Evolutionary conservation across 2,888 invertebrate genomes (phyloP), one percentile per base, ranked within the genome.

Genomic region (Rhimphoctona megacephalus): DNA sequence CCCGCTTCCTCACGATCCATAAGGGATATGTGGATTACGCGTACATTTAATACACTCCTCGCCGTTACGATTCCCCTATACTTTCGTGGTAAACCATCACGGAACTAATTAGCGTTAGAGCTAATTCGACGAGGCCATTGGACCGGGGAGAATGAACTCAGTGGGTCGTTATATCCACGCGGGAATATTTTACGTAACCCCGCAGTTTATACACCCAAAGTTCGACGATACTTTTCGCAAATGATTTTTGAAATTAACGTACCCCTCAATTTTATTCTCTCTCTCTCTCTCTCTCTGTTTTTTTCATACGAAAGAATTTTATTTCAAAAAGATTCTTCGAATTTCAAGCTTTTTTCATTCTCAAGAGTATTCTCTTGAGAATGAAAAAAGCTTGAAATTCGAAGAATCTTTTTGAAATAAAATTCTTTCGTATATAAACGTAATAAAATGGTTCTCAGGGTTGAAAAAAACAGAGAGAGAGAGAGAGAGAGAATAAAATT

Each of bases 101-200:
- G 79, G 67, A 70, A 70, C 79, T 79, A 70, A 79, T 79, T 79
- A 79, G 54, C 69, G 57, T 54, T 79, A 46, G 36, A 46, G 69
- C 64, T 70, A 79, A 79, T 70, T 79, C 46, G 57, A 70, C 79
- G 52, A 52, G 25, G 57, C 30, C 69, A 39, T 79, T 79, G 14
- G 54, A 70, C 69, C 69, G 69, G 43, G 57, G 79, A 79, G 57
- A 79, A 79, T 57, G 69, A 52, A 69, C 43, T 64, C 70, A n/a
- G 70, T 43, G 30, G 69, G 70, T 70, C 69, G 33, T 79, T 69
- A 70, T 69, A 79, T 17, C 14, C 57, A 69, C 46, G 19, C 57
- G 57, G 79, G 43, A 70, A 52, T 30, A 19, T 79, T 54, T 57
- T 22, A 43, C 30, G 30, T 57, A 14, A 70, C 17, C 46, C 25